phyloP scores from a whole-genome alignment of 2,888 invertebrate genomes.

The Lottia scabra region DNA sequence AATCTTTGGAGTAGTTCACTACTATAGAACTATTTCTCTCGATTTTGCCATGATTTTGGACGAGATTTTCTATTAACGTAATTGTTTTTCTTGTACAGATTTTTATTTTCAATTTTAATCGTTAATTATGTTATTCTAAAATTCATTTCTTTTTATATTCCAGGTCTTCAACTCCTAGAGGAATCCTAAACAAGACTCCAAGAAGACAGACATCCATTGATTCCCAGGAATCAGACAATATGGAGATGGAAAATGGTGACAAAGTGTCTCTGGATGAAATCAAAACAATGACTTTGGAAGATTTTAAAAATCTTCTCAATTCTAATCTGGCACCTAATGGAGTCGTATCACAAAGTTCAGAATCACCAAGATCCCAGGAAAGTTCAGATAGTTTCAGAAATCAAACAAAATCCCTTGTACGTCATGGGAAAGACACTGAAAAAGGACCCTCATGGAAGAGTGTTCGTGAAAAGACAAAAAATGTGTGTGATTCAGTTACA shows the following conservation, averaged over 20 bases:
- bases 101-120: too few relatives aligned
- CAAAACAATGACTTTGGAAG: slow-evolving; percentile 59
- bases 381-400: slow-evolving; percentile 42
- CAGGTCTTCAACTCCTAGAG: too few relatives aligned
- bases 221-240: neutral
- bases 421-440: neutral
- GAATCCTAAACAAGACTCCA: neutral
- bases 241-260: slow-evolving; percentile 22
- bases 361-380: slow-evolving; percentile 48
- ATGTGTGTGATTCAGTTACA: slow-evolving; percentile 23
- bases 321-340: slow-evolving; percentile 41
- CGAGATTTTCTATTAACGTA: too few relatives aligned
- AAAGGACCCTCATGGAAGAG: slow-evolving; percentile 17
- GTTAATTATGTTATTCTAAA: too few relatives aligned
- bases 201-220: neutral
- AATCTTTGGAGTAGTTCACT: too few relatives aligned
- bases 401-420: slow-evolving; percentile 1
- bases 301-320: slow-evolving; percentile 56
- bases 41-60: too few relatives aligned
- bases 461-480: slow-evolving; percentile 27
- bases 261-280: slow-evolving; percentile 51
- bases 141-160: too few relatives aligned
- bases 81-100: too few relatives aligned
- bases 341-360: slow-evolving; percentile 36
- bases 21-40: too few relatives aligned